phyloP scores from a whole-genome alignment of 2,797 vertebrate genomes.

The Sphaeramia orbicularis region DNA sequence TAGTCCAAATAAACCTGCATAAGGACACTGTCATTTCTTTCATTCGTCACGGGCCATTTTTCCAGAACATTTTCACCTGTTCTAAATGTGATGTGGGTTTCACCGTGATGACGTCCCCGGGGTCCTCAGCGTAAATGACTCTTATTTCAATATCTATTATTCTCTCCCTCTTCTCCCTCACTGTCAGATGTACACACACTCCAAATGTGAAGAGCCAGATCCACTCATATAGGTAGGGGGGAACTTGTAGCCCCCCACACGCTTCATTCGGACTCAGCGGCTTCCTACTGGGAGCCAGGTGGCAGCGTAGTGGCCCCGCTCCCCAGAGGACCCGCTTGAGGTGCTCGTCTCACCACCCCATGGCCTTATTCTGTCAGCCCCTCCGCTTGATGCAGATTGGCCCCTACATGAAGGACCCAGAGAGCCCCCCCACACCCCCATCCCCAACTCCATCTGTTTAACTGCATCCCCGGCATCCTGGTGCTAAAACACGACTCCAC shows the following conservation, averaged over 20 bases:
- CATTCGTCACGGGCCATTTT: too few species aligned
- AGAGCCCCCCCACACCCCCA: constrained; percentile 66
- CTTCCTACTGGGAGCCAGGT: constrained; percentile 55
- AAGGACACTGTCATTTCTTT: too few species aligned
- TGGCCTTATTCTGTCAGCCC: constrained; percentile 92
- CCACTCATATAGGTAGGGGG: constrained; percentile 1
- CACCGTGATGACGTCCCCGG: too few species aligned
- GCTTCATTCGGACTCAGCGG: constrained; percentile 29
- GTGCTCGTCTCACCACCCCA: constrained; percentile 49
- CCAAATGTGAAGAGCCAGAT: constrained; percentile 26
- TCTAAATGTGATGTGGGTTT: too few species aligned
- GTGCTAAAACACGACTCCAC: constrained; percentile 34
- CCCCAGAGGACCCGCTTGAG: constrained; percentile 41
- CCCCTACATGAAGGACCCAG: constrained; percentile 77
- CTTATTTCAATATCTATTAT: too few species aligned
- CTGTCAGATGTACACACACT: constrained; percentile 11
- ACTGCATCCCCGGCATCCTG: constrained; percentile 52
- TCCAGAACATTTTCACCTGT: too few species aligned
- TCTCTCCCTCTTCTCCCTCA: constrained; percentile 5
- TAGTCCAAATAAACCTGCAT: too few species aligned
- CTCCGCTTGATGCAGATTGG: constrained; percentile 82
- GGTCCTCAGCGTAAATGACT: too few species aligned
- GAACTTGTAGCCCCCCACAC: constrained; percentile 25
- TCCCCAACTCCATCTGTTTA: constrained; percentile 83
- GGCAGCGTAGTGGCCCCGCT: constrained; percentile 29